Percentiles rank a stretch among this genome's conserved stretches.
phyloP scores from a whole-genome alignment of 1,140 invertebrate species.

The Lepidurus packardi region DNA sequence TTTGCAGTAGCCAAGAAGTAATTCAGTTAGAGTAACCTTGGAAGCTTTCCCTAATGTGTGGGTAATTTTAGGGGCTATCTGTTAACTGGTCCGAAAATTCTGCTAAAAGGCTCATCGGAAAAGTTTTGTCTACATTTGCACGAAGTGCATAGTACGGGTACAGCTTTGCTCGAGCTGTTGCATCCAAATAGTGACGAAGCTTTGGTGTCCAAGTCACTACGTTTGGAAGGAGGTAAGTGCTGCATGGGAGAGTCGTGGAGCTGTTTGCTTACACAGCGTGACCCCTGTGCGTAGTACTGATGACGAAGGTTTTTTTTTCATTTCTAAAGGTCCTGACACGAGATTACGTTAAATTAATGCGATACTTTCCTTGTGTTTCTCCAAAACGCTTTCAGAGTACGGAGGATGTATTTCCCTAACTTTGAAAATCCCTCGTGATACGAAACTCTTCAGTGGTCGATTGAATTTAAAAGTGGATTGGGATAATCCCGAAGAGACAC shows the following conservation, averaged over 20 bases:
- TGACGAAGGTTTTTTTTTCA: not conserved
- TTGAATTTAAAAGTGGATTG: not conserved
- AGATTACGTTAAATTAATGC: not conserved
- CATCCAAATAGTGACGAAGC: not conserved
- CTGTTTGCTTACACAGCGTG: slow-evolving; percentile 9
- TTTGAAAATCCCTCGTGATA: not conserved
- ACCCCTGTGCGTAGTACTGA: not conserved
- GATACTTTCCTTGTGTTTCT: not conserved
- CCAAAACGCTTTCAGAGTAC: not conserved
- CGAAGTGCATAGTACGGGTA: slow-evolving; percentile 21
- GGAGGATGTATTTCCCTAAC: not conserved
- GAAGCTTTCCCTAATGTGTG: not conserved
- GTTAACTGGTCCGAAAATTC: slow-evolving; percentile 29
- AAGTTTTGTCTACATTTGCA: slow-evolving; percentile 28
- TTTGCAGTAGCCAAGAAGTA: slow-evolving; percentile 4
- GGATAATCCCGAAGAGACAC: slow-evolving; percentile 11
- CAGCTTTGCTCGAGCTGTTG: slow-evolving; percentile 23
- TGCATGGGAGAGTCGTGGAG: not conserved
- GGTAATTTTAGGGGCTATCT: slow-evolving; percentile 22
- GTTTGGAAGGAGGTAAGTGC: slow-evolving; percentile 26
- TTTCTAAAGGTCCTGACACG: too few relatives aligned
- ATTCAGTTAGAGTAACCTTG: not conserved
- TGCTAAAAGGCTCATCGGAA: slow-evolving; percentile 16
- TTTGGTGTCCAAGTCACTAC: slow-evolving; percentile 1
- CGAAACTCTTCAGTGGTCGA: not conserved